Base-by-base conservation (phyloP, 2,797 vertebrate genomes). In the Phylloscopus collybita region DNA sequence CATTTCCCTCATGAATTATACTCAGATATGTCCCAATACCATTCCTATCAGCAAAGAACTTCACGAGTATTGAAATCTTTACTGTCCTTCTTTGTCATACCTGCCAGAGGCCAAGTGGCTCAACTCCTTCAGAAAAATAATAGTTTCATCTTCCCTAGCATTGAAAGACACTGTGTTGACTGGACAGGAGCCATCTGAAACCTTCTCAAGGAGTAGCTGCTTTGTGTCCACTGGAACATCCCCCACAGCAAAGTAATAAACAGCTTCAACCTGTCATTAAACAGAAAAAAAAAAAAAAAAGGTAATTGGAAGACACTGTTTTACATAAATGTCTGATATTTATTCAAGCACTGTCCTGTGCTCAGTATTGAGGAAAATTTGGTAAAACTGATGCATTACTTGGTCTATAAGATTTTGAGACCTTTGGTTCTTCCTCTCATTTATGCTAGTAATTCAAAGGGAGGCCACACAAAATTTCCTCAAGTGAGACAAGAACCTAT, bases 241-340 rank as follows among this genome's bases (percentile, higher is more conserved):
- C 21, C 98, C 98, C 83, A 97, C 97, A 87, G 89, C 93, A 93
- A 98, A 98, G 95, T 98, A 98, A 96, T 98, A 98, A 85, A 98
- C 88, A 7, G 98, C 97, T 86, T 98, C 98, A 54, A 97, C 93
- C 98, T 98, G 95, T 66, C 56, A 93, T 88, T 60, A 90, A 86
- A 79, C 22, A 34, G 95, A 53, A 53, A 80, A 26, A 67, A 71
- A 67, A 16, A 53, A 53, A 80, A 26, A 67, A 71, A 67, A 16
- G 7, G 13, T 29, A 82, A 67, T 30, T 50, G 36, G 21, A 95
- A 79, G 29, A n/a, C 20, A 62, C 2, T 67, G 36, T 73, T 93
- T 83, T 51, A 70, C 27, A 36, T 5, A 57, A 20, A 45, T 45
- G 6, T 29, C 49, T 91, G 34, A 26, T 54, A 71, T 12, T 80